Percentiles rank a stretch among this genome's conserved stretches.
Conservation (phyloP, 2,113 vertebrate species). For the Macheiramphus alcinus region DNA sequence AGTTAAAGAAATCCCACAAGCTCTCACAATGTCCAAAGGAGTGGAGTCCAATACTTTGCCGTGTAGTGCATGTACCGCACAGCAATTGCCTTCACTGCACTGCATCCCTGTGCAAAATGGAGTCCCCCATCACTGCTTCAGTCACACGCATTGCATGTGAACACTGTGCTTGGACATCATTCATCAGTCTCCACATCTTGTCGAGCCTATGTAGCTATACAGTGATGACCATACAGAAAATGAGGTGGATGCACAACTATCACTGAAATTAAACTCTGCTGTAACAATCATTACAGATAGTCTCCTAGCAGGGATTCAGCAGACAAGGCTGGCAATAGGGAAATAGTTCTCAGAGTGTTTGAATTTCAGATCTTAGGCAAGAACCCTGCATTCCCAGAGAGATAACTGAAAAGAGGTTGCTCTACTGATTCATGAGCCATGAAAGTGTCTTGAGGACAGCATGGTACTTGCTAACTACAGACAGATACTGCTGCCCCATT, state of each 20-base stretch:
- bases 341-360: background rate
- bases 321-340: background rate
- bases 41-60: background rate
- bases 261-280: background rate
- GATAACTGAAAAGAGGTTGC: background rate
- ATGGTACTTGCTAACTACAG: background rate
- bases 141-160: background rate
- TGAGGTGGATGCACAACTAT: background rate
- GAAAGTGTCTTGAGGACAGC: background rate
- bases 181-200: background rate
- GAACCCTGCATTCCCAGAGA: background rate
- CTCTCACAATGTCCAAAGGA: background rate
- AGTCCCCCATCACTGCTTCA: background rate
- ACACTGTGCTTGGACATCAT: background rate
- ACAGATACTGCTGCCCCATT: background rate
- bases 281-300: background rate
- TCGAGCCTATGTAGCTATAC: background rate
- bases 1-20: background rate
- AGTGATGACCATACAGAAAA: background rate
- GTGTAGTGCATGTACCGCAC: background rate
- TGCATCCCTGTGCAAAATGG: background rate
- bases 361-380: background rate
- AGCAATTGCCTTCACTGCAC: background rate
- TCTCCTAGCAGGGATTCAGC: background rate
- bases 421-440: background rate